phyloP scores from a whole-genome alignment of 1,140 invertebrate species.

The Coelopa frigida region DNA sequence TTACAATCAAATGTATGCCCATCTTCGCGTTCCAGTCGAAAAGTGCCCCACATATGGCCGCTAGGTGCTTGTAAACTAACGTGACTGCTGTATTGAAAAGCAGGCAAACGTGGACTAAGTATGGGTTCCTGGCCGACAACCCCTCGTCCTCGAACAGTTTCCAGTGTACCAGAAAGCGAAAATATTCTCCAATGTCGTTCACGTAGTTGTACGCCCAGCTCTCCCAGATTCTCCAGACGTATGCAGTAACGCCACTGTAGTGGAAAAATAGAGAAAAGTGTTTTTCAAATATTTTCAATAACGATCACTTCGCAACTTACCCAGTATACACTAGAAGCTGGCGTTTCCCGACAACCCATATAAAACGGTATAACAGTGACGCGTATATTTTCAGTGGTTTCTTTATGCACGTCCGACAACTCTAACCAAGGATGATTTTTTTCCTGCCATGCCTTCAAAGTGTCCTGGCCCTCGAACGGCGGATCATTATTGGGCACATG shows the following conservation, averaged over 20 bases:
- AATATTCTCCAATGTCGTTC: constrained; percentile 97
- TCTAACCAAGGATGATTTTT: constrained; percentile 97
- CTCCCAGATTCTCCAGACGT: constrained; percentile 86
- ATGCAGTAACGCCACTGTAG: constrained; percentile 94
- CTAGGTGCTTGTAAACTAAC: constrained; percentile 94
- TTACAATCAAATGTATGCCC: constrained; percentile 92
- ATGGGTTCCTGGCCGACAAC: constrained; percentile 94
- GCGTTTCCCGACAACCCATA: constrained; percentile 69
- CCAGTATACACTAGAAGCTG: constrained; percentile 87
- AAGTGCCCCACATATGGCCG: constrained; percentile 98
- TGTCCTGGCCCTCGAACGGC: constrained; percentile 81
- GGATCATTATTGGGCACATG: constrained; percentile 71
- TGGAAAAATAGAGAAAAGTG: constrained; percentile 12
- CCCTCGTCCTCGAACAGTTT: constrained; percentile 87
- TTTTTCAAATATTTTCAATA: neutral
- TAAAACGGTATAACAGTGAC: constrained; percentile 98
- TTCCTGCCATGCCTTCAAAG: constrained; percentile 89
- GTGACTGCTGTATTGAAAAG: constrained; percentile 96
- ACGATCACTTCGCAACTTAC: constrained; percentile 50
- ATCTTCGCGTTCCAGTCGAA: constrained; percentile 92
- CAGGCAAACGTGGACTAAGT: constrained; percentile 76
- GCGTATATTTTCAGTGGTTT: constrained; percentile 91
- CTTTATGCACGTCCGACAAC: constrained; percentile 93
- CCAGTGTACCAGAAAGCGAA: constrained; percentile 86
- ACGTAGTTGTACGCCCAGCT: constrained; percentile 80